phyloP scores from a whole-genome alignment of 2,888 invertebrate genomes.

The Drosophila rubida region DNA sequence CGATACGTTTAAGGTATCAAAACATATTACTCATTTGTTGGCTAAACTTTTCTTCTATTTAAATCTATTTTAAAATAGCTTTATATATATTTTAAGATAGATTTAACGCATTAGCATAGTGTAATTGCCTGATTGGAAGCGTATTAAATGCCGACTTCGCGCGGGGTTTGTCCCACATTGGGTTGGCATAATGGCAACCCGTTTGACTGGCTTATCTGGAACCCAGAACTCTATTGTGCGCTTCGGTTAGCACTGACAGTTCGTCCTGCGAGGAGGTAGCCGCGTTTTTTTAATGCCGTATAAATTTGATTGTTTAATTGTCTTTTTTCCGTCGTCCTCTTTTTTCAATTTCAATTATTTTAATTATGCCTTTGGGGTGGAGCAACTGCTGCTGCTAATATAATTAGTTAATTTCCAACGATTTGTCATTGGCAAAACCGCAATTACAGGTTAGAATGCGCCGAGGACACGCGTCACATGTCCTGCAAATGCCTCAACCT shows the following conservation, averaged over 20 bases:
- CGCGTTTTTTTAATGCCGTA: slow-evolving; percentile 60
- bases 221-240: slow-evolving; percentile 44
- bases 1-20: too few relatives aligned
- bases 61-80: too few relatives aligned
- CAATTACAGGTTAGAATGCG: slow-evolving; percentile 60
- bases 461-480: slow-evolving; percentile 63
- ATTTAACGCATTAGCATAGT: background rate
- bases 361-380: slow-evolving; percentile 57
- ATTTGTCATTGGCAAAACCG: slow-evolving; percentile 63
- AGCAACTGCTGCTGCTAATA: slow-evolving; percentile 34
- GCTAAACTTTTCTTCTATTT: too few relatives aligned
- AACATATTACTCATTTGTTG: too few relatives aligned
- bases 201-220: slow-evolving; percentile 45
- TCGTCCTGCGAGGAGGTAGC: slow-evolving; percentile 15
- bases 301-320: slow-evolving; percentile 75
- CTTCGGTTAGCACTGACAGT: slow-evolving; percentile 31
- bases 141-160: slow-evolving; percentile 1
- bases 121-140: background rate
- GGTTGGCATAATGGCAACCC: slow-evolving; percentile 49
- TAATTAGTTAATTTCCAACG: slow-evolving; percentile 76
- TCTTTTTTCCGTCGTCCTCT: slow-evolving; percentile 48
- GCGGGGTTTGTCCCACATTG: slow-evolving; percentile 50
- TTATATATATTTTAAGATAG: too few relatives aligned
- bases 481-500: slow-evolving; percentile 9
- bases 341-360: slow-evolving; percentile 67